These are phyloP conservation scores for Ganaspis sp. DNA, from an alignment of 1,140 invertebrate genomes.

Conservation along the genomic window DNA sequence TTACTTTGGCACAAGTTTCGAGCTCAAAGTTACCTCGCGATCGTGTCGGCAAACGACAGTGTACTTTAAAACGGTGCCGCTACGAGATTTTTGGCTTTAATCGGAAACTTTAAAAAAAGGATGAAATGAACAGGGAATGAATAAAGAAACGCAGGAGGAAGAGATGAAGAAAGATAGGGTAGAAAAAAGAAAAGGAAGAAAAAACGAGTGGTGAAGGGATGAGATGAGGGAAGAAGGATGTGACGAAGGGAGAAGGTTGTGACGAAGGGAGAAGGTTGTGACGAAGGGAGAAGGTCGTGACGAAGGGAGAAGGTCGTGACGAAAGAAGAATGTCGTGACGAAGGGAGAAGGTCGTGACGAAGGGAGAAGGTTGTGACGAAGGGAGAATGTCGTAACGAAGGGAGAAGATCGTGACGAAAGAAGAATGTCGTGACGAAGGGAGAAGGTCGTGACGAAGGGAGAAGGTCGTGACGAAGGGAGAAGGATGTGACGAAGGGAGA, in stretches of 20 bases:
- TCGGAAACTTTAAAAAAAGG: slow-evolving; percentile 33
- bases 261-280: too few species aligned
- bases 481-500: slow-evolving; percentile 7
- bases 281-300: too few species aligned
- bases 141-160: too few species aligned
- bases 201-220: too few species aligned
- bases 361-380: not conserved
- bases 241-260: not conserved
- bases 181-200: too few species aligned
- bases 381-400: too few species aligned
- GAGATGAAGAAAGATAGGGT: too few species aligned
- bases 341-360: slow-evolving; percentile 38
- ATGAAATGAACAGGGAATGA: too few species aligned
- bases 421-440: too few species aligned
- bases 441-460: not conserved
- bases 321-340: slow-evolving; percentile 43
- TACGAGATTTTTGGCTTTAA: slow-evolving; percentile 32
- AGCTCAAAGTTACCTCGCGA: slow-evolving; percentile 43
- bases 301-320: too few species aligned
- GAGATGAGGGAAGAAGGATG: not conserved
- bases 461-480: slow-evolving; percentile 46
- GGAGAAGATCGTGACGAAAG: too few species aligned
- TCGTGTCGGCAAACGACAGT: slow-evolving; percentile 56
- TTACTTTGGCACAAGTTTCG: slow-evolving; percentile 57
- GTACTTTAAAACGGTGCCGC: slow-evolving; percentile 67